These are phyloP conservation scores for Cherax quadricarinatus DNA, from an alignment of 1,140 invertebrate genomes.

Conservation along the genomic window DNA sequence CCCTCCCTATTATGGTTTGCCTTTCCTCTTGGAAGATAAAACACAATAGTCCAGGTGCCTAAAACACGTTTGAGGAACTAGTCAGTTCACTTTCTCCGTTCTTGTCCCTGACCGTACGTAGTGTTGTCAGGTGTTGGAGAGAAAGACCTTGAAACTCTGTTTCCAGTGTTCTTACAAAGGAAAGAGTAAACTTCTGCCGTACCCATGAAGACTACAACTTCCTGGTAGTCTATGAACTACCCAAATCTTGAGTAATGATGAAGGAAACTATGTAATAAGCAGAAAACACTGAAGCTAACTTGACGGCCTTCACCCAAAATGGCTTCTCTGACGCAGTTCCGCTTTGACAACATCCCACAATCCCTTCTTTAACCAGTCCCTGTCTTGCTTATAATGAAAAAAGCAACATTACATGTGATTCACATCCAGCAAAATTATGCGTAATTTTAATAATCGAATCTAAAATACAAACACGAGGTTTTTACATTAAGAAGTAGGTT, in stretches of 20 bases:
- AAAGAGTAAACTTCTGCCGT: neutral
- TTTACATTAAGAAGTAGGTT: too few relatives aligned
- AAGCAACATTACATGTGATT: too few relatives aligned
- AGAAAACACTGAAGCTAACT: neutral
- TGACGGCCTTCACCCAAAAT: conserved; percentile 36
- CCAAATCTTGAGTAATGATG: neutral
- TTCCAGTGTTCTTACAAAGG: neutral
- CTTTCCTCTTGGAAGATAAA: conserved; percentile 25
- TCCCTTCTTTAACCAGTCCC: too few relatives aligned
- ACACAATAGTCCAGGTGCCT: neutral
- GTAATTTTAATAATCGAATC: too few relatives aligned
- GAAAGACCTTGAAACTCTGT: neutral
- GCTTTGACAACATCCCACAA: conserved; percentile 10
- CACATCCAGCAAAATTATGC: too few relatives aligned
- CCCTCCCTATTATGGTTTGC: neutral
- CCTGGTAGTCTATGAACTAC: neutral
- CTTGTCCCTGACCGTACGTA: conserved; percentile 10
- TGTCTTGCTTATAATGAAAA: too few relatives aligned
- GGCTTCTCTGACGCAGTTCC: conserved; percentile 12
- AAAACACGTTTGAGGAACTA: conserved; percentile 29
- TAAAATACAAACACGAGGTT: too few relatives aligned
- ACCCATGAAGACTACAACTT: neutral
- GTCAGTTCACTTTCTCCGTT: conserved; percentile 36
- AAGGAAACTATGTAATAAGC: neutral
- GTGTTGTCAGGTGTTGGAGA: conserved; percentile 9